Evolutionary conservation across 2,113 vertebrate species (phyloP).

Genomic region (Probosciger aterrimus): DNA sequence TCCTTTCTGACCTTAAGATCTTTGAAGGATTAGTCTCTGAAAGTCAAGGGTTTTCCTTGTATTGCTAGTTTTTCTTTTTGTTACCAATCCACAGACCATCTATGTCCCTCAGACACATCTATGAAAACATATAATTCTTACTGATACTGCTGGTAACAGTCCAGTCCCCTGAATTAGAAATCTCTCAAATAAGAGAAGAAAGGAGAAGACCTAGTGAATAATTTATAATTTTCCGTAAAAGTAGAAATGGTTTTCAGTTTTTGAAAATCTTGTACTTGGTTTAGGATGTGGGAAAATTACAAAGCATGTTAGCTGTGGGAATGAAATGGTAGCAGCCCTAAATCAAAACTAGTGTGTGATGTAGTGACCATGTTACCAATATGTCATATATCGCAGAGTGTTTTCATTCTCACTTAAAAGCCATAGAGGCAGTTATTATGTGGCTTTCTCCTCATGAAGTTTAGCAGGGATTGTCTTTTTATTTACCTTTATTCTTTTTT

Average conservation of each 20-base stretch:
- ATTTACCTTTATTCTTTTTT: neutral
- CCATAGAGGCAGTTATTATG: rapidly evolving
- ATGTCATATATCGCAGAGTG: rapidly evolving
- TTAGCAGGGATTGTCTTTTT: neutral
- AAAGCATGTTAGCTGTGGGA: neutral
- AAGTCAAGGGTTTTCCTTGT: neutral
- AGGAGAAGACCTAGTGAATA: neutral
- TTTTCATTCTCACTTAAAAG: neutral
- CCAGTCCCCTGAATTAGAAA: neutral
- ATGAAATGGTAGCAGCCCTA: neutral
- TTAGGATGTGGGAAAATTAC: neutral
- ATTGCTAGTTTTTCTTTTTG: neutral
- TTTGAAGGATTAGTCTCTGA: neutral
- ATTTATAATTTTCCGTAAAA: neutral
- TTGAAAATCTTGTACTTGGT: neutral
- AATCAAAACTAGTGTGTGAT: neutral
- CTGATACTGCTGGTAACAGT: neutral
- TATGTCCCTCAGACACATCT: neutral
- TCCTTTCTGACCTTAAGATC: neutral
- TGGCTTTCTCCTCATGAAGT: neutral
- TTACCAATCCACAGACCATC: neutral
- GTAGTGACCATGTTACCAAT: neutral
- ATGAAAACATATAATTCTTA: neutral
- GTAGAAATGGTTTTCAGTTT: neutral
- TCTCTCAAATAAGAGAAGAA: neutral